Base-by-base conservation (phyloP, 2,888 invertebrate genomes). In the Leptogaster cylindrica region DNA sequence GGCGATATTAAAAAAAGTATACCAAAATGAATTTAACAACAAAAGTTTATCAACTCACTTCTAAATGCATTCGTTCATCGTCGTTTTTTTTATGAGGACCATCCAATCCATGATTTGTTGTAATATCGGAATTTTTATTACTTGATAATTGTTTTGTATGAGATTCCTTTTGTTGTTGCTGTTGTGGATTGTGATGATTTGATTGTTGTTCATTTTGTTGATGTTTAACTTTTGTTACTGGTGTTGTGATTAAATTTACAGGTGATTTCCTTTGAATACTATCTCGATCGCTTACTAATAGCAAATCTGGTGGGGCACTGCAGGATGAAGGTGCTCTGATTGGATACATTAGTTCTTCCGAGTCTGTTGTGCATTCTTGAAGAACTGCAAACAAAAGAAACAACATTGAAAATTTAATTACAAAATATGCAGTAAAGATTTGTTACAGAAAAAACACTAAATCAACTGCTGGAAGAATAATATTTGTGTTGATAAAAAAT, bases 321-420 rank as follows among this genome's bases (percentile, higher is more conserved):
- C 87, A 87, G 31, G 86, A 86, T 10, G 87, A 87, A 46, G 85
- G 83, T 41, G 87, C 86, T 44, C 87, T 82, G 46, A 80, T 78
- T 72, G 80, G 81, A 48, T 87, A 87, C 75, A 89, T 84, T 77
- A 89, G 79, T 77, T 89, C 89, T 74, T 89, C 89, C 0, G 89
- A 89, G 76, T 89, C 89, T 41, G 89, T 88, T 68, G 87, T 83
- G 77, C 87, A 85, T 78, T 88, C 88, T 72, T 85, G 86, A 51
- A 85, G 82, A 71, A 88, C 88, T 88, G 83, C 31, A 84, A 48
- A 16, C 10, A 36, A n/a, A n/a, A n/a, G n/a, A n/a, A n/a, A n/a
- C n/a, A n/a, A n/a, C n/a, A n/a, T n/a, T n/a, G n/a, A n/a, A n/a
- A 51, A 1, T 27, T 51, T 28, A 8, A 39, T 39, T 31, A 31